These are phyloP conservation scores for Phymorhynchus buccinoides DNA, from an alignment of 1,140 invertebrate genomes.

Conservation along the genomic window DNA sequence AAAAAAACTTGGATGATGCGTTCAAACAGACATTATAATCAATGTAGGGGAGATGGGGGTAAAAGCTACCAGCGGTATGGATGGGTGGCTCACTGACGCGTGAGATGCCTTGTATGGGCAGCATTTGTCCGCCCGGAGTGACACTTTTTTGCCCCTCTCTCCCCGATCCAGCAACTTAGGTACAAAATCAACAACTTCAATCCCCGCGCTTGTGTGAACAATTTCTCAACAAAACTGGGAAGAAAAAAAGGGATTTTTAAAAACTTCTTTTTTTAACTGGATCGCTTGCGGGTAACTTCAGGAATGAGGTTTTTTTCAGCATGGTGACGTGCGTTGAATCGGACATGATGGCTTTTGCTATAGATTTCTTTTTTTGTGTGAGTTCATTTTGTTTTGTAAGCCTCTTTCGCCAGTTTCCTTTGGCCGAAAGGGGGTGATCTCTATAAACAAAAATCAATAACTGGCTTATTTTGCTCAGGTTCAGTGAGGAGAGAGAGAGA, in stretches of 20 bases:
- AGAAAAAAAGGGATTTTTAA: neutral
- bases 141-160: neutral
- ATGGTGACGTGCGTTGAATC: constrained; percentile 6
- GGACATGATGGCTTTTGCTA: neutral
- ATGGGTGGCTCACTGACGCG: neutral
- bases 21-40: no score
- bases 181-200: constrained; percentile 8
- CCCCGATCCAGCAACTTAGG: neutral
- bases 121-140: neutral
- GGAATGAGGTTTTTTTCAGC: no score
- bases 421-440: neutral
- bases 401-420: no score
- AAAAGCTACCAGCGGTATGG: neutral
- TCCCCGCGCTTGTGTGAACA: neutral
- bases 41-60: no score
- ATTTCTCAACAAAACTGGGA: neutral
- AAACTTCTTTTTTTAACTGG: no score
- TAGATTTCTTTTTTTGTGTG: no score
- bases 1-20: no score
- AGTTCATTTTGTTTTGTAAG: no score
- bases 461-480: neutral
- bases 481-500: neutral
- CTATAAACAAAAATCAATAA: constrained; percentile 9
- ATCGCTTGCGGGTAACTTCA: no score
- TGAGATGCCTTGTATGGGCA: neutral